Evolutionary conservation across 2,888 invertebrate genomes (phyloP).

Genomic region (Drosophila koepferae): DNA sequence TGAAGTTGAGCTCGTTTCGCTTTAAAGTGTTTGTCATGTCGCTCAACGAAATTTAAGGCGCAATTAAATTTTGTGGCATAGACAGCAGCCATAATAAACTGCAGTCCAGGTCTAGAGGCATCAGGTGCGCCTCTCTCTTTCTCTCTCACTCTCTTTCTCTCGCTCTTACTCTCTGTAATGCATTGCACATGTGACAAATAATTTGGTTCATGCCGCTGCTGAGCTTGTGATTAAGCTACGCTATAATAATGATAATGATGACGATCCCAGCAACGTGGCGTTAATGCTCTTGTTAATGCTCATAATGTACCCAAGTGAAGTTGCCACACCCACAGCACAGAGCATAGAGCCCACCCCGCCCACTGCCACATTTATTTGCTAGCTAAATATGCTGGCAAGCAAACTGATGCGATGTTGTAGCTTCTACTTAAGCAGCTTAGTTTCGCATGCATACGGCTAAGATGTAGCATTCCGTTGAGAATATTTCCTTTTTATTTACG

Average conservation of each 20-base stretch:
- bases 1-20: conserved; percentile 35
- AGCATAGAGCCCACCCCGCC: neutral
- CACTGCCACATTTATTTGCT: neutral
- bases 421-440: conserved; percentile 25
- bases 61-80: conserved; percentile 74
- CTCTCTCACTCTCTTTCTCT: no score
- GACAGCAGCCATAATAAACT: conserved; percentile 51
- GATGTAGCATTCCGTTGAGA: neutral
- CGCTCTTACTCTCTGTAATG: neutral
- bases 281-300: conserved; percentile 62
- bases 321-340: neutral
- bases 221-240: conserved; percentile 57
- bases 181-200: conserved; percentile 47
- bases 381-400: conserved; percentile 14
- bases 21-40: conserved; percentile 49
- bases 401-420: conserved; percentile 25
- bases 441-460: conserved; percentile 10
- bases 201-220: conserved; percentile 39
- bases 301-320: neutral
- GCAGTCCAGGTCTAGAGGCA: conserved; percentile 19
- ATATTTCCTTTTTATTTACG: conserved; percentile 1
- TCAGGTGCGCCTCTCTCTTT: conserved; percentile 27
- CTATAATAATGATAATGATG: conserved; percentile 60
- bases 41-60: conserved; percentile 63
- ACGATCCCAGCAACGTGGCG: conserved; percentile 36